A percentile compares a stretch with the other conserved stretches of the same genome.
These are phyloP conservation scores for Isoperla grammatica DNA, from an alignment of 2,888 invertebrate genomes.

Conservation along the genomic window DNA sequence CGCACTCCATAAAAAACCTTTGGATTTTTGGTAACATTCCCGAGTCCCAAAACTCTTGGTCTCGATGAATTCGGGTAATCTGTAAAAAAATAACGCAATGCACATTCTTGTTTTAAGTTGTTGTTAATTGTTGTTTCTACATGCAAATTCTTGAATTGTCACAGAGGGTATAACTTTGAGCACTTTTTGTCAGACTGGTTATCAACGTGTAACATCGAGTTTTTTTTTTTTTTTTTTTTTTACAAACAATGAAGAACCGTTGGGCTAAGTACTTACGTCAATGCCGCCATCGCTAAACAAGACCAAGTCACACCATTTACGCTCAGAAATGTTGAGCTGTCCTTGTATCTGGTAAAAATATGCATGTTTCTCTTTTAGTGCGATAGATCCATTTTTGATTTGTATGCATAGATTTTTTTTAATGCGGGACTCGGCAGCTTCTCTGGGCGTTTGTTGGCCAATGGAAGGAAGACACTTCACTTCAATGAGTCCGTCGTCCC, in stretches of 20 bases:
- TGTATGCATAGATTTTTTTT: background rate
- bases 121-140: too few relatives aligned
- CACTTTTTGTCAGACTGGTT: too few relatives aligned
- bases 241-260: too few relatives aligned
- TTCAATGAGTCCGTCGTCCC: background rate
- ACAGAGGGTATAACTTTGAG: too few relatives aligned
- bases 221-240: too few relatives aligned
- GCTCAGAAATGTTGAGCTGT: background rate
- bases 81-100: background rate
- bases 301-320: background rate
- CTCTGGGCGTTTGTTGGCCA: background rate
- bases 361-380: background rate
- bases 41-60: background rate
- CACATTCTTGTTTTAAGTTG: too few relatives aligned
- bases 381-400: background rate
- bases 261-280: too few relatives aligned
- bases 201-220: too few relatives aligned
- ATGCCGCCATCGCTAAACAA: background rate
- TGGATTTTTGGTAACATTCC: too few relatives aligned
- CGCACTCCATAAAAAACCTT: background rate
- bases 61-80: background rate
- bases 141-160: too few relatives aligned
- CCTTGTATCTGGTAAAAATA: background rate
- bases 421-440: background rate
- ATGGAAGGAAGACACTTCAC: background rate